Base-by-base conservation (phyloP, 2,888 invertebrate species). In the Netelia virgata region DNA sequence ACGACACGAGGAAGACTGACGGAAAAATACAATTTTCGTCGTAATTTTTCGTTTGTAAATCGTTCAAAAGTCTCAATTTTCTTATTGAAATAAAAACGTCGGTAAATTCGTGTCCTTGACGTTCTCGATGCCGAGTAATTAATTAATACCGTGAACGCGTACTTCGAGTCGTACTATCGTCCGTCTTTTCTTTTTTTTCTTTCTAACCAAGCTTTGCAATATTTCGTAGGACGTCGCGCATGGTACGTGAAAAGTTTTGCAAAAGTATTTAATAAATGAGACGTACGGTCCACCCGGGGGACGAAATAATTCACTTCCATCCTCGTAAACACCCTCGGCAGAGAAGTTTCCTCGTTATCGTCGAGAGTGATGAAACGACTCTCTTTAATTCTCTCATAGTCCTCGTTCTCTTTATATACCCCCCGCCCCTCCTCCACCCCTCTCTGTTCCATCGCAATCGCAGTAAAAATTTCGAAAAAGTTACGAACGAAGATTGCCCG, bases 331-430 rank as follows among this genome's bases (percentile, higher is more conserved):
- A 81, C 63, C 36, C 72, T 72, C 41, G 10, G 53, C n/a, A 18
- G 50, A 36, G 28, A 81, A 81, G 63, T 80, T 81, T 81, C 64
- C 68, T 81, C 73, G 59, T 84, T 76, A 81, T 84, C 68, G 50
- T 41, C 8, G 80, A 77, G 68, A 57, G 63, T 59, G 59, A 66
- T 74, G 63, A 63, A 63, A 73, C 16, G 47, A 11, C 55, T 64
- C 47, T 36, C 23, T 61, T 59, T 50, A 77, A 69, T 77, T 43
- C 55, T 55, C 64, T 47, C 47, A 47, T 47, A 14, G 10, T 14
- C 47, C 14, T 47, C 47, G 47, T 47, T 47, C 47, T 14, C 18
- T 11, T 74, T 16, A 28, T 14, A 0, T 0, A 2, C 28, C 23
- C 5, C 14, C n/a, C 41, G 6, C 23, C 36, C 47, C 66, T 10